Evolutionary conservation across 2,113 vertebrate species (phyloP).

Genomic region (Anarhynchus alexandrinus): DNA sequence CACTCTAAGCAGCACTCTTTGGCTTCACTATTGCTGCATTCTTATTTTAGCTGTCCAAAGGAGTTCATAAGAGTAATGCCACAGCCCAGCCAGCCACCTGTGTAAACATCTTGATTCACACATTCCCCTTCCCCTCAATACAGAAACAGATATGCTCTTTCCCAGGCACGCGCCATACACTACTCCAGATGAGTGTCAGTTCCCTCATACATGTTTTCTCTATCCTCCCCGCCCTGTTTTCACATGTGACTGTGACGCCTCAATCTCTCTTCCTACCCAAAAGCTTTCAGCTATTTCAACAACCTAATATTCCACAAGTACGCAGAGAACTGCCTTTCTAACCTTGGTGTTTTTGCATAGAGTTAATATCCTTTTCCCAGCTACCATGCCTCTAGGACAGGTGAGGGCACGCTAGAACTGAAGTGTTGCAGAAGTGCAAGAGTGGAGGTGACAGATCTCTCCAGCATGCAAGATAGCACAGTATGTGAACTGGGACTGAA

Average conservation of each 20-base stretch:
- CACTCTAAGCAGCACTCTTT: neutral
- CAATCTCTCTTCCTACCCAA: neutral
- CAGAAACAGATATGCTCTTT: neutral
- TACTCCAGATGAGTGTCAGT: neutral
- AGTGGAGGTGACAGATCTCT: neutral
- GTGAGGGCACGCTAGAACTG: neutral
- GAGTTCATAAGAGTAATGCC: neutral
- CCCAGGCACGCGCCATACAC: neutral
- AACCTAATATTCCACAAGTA: neutral
- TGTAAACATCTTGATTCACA: neutral
- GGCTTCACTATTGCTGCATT: neutral
- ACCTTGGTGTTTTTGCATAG: neutral
- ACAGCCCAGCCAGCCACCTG: neutral
- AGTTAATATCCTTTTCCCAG: neutral
- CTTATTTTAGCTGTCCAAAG: neutral
- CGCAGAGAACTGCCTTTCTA: neutral
- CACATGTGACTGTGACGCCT: neutral
- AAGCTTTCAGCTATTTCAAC: neutral
- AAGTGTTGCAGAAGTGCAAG: neutral
- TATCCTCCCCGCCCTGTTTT: neutral
- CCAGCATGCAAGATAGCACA: neutral
- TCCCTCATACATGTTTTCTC: neutral
- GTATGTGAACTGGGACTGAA: neutral
- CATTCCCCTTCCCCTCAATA: neutral
- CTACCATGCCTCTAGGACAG: neutral